phyloP scores from a whole-genome alignment of 2,113 vertebrate genomes.

The Oreochromis tanganicae region DNA sequence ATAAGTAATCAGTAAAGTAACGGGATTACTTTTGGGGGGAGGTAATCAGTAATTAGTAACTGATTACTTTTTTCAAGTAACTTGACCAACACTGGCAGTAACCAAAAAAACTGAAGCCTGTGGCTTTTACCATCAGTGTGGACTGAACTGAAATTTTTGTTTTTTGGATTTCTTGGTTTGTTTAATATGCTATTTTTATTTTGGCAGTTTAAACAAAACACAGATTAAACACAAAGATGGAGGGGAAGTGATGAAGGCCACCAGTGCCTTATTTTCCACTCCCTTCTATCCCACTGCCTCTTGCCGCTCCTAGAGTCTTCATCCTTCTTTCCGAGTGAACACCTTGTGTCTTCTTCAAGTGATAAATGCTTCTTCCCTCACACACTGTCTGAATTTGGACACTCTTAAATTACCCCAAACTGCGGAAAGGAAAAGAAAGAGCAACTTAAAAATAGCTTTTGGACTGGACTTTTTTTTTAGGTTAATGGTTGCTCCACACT shows the following conservation, averaged over 20 bases:
- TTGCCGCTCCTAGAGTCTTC: conserved; percentile 3
- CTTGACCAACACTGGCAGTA: no score
- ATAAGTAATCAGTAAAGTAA: no score
- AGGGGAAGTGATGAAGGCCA: not conserved
- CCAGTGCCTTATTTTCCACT: not conserved
- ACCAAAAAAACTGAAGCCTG: accelerated
- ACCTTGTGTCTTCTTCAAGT: conserved; percentile 57
- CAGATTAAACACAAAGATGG: not conserved
- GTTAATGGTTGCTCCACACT: conserved; percentile 45
- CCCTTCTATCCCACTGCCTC: not conserved
- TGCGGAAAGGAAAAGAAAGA: conserved; percentile 44
- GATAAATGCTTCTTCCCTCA: conserved; percentile 63
- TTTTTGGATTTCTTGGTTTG: not conserved
- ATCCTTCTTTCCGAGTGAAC: conserved; percentile 54
- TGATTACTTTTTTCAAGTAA: no score
- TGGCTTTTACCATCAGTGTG: not conserved
- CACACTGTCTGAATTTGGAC: conserved; percentile 51
- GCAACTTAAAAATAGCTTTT: conserved; percentile 67
- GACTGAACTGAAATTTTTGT: accelerated
- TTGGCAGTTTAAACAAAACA: not conserved
- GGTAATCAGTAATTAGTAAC: no score
- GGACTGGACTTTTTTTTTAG: conserved; percentile 48
- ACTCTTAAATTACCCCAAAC: conserved; percentile 70
- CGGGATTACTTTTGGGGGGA: no score
- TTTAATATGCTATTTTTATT: not conserved